These are phyloP conservation scores for Eleginops maclovinus DNA, from an alignment of 2,113 vertebrate genomes.

Conservation along the genomic window DNA sequence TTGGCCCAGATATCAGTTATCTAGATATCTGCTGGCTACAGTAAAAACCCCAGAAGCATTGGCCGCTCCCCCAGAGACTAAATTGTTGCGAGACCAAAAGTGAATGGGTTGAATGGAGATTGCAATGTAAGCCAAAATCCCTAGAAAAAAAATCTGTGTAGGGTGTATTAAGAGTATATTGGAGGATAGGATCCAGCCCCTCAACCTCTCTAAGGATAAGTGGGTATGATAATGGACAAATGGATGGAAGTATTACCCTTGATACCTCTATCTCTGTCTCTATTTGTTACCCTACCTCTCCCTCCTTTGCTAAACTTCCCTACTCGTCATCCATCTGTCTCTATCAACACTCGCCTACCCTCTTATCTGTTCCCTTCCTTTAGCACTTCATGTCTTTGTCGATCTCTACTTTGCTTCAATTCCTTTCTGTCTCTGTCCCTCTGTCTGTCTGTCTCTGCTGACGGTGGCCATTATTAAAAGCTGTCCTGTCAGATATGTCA, in stretches of 20 bases:
- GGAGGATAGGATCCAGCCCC: not conserved
- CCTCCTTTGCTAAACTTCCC: not conserved
- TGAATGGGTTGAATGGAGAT: too few relatives aligned
- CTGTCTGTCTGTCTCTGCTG: conserved; percentile 51
- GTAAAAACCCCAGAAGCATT: too few relatives aligned
- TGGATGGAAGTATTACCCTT: conserved; percentile 7
- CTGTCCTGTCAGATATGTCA: conserved; percentile 60
- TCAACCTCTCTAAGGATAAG: not conserved
- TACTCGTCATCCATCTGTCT: conserved; percentile 31
- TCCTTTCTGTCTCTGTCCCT: not conserved
- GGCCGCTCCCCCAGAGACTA: too few relatives aligned
- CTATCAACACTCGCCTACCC: not conserved
- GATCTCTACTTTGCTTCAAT: conserved; percentile 2
- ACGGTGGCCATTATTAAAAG: conserved; percentile 70
- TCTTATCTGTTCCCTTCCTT: not conserved
- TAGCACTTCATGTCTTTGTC: not conserved
- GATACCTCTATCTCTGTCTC: conserved; percentile 21
- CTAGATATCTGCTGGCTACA: too few relatives aligned
- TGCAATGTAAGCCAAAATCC: too few relatives aligned
- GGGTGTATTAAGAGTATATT: not conserved
- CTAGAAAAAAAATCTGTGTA: not conserved
- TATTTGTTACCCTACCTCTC: conserved; percentile 11
- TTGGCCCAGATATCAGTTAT: too few relatives aligned
- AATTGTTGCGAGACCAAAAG: too few relatives aligned
- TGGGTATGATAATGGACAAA: conserved; percentile 11